Percentiles rank a stretch among this genome's conserved stretches.
Conservation (phyloP, 2,888 invertebrate genomes). For the Conistra vaccinii region DNA sequence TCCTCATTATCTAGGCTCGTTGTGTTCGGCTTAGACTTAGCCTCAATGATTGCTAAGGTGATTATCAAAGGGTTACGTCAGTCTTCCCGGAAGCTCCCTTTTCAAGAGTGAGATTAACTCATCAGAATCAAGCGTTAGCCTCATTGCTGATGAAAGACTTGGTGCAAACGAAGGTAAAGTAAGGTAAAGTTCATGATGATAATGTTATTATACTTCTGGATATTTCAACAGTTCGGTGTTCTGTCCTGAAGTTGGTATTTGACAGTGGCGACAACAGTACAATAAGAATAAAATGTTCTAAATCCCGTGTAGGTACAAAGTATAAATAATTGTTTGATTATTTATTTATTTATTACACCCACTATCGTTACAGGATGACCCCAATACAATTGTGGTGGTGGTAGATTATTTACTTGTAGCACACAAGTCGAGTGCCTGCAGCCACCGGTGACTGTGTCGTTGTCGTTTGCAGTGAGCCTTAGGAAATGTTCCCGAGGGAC, state of each 20-base stretch:
- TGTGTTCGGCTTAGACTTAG: slow-evolving; percentile 16
- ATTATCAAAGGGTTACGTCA: slow-evolving; percentile 6
- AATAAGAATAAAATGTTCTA: no score
- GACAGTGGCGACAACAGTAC: neutral
- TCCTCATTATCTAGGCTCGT: slow-evolving; percentile 13
- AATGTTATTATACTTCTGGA: neutral
- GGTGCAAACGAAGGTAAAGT: neutral
- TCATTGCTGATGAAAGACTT: slow-evolving; percentile 1
- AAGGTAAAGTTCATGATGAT: neutral
- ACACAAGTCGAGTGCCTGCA: neutral
- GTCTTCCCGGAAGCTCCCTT: slow-evolving; percentile 40
- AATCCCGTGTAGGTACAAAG: neutral
- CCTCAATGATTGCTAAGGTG: neutral
- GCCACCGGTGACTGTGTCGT: neutral
- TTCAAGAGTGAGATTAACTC: slow-evolving; percentile 25
- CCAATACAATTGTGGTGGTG: no score
- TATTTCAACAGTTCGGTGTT: neutral
- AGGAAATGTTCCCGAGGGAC: slow-evolving; percentile 59
- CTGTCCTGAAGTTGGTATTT: neutral
- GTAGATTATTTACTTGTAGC: neutral
- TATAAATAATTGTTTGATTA: neutral
- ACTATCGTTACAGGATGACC: no score
- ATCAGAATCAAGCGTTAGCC: slow-evolving; percentile 13
- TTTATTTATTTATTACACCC: no score
- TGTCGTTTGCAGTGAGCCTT: slow-evolving; percentile 29